Conservation (phyloP, 2,113 vertebrate genomes). For the Microcebus murinus region DNA sequence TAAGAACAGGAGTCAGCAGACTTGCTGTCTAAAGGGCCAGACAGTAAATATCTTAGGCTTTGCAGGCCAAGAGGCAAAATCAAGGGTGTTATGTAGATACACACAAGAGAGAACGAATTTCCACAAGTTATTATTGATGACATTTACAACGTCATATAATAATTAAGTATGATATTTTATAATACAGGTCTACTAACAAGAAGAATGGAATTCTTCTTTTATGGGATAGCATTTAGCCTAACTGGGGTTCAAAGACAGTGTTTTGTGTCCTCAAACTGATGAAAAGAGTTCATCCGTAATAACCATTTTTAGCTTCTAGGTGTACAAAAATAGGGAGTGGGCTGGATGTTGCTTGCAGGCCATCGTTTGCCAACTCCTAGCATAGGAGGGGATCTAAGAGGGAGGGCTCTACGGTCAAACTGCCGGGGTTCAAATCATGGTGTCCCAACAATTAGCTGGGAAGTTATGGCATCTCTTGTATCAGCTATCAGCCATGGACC, state of each 20-base stretch:
- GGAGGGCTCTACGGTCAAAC: background rate
- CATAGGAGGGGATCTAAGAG: background rate
- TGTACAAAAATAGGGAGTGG: background rate
- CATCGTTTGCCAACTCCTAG: background rate
- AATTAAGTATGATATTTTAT: background rate
- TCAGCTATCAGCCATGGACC: background rate
- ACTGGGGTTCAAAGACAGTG: background rate
- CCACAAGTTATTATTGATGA: background rate
- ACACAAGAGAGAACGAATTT: background rate
- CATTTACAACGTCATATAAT: background rate
- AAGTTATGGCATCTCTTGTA: background rate
- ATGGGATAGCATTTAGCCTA: background rate
- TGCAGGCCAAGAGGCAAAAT: background rate
- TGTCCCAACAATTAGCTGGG: too few relatives aligned
- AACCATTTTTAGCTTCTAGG: background rate
- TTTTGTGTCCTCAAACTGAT: background rate
- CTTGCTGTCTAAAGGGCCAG: background rate
- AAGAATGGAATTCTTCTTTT: background rate
- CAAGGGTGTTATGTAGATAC: background rate
- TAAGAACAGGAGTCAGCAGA: background rate
- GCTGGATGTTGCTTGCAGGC: background rate
- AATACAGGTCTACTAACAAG: background rate
- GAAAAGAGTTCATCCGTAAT: background rate
- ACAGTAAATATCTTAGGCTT: background rate
- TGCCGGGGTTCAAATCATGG: background rate